A percentile compares a stretch with the other conserved stretches of the same genome.
Conservation (phyloP, 2,888 invertebrate genomes). For the Sepioteuthis lessoniana region DNA sequence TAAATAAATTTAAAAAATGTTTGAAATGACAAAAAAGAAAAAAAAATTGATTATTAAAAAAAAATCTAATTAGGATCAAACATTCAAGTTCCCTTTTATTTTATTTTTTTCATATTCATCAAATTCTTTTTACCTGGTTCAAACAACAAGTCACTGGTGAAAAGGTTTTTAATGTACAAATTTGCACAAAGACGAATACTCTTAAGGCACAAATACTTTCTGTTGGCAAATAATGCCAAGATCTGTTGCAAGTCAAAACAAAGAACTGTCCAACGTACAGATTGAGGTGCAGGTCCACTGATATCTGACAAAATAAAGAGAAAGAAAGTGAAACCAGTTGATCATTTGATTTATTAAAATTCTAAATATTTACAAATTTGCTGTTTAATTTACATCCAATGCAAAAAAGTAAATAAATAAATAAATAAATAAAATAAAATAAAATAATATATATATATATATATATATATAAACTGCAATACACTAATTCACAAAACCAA, state of each 20-base stretch:
- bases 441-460: too few relatives aligned
- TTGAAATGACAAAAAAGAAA: too few relatives aligned
- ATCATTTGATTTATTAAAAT: neutral
- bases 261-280: conserved; percentile 73
- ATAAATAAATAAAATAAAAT: neutral
- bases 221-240: conserved; percentile 72
- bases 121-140: conserved; percentile 70
- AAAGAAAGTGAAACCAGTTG: neutral
- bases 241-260: conserved; percentile 73
- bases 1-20: too few relatives aligned
- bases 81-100: too few relatives aligned
- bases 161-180: conserved; percentile 73
- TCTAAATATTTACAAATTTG: neutral
- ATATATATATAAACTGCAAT: too few relatives aligned
- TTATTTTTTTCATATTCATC: neutral
- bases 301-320: conserved; percentile 60
- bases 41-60: too few relatives aligned
- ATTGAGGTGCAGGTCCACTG: conserved; percentile 71
- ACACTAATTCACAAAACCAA: too few relatives aligned
- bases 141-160: conserved; percentile 73
- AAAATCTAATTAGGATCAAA: too few relatives aligned
- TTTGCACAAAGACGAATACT: conserved; percentile 74
- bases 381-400: neutral
- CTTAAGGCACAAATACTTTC: conserved; percentile 71
- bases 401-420: neutral